Evolutionary conservation across 2,113 vertebrate genomes (phyloP).

Genomic region (Etheostoma spectabile): DNA sequence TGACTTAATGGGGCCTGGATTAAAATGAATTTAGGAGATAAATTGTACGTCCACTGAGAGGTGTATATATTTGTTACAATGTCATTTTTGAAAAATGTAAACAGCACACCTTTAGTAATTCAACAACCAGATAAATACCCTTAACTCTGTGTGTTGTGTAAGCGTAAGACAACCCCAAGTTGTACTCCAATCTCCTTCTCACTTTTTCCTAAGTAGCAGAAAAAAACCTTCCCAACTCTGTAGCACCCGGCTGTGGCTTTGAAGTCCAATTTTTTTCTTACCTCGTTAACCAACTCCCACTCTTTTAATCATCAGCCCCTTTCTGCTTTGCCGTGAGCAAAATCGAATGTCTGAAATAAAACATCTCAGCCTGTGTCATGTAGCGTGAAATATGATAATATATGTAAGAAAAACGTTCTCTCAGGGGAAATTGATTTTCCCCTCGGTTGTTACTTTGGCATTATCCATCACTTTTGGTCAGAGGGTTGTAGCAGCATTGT

Average conservation of each 20-base stretch:
- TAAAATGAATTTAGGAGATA: background rate
- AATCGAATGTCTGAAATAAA: constrained; percentile 62
- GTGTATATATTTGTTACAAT: background rate
- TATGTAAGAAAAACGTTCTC: constrained; percentile 48
- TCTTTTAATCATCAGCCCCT: constrained; percentile 52
- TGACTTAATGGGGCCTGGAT: background rate
- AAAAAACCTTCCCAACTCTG: constrained; percentile 17
- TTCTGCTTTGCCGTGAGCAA: constrained; percentile 46
- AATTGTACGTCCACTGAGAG: background rate
- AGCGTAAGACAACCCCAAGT: background rate
- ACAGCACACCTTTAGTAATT: background rate
- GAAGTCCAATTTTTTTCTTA: constrained; percentile 47
- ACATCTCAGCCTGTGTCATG: constrained; percentile 50
- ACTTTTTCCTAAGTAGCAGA: constrained; percentile 33
- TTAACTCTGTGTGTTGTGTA: background rate
- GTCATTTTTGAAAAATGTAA: background rate
- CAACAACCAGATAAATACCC: background rate
- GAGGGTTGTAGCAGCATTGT: constrained; percentile 6
- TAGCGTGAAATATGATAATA: constrained; percentile 70
- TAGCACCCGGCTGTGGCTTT: constrained; percentile 17
- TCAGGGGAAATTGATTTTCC: constrained; percentile 61
- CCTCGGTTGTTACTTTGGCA: constrained; percentile 12
- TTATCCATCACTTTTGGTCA: constrained; percentile 61
- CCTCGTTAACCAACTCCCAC: constrained; percentile 54
- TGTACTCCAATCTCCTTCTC: background rate